Conservation (phyloP, 2,888 invertebrate genomes). For the Philhelius pedissequus region DNA sequence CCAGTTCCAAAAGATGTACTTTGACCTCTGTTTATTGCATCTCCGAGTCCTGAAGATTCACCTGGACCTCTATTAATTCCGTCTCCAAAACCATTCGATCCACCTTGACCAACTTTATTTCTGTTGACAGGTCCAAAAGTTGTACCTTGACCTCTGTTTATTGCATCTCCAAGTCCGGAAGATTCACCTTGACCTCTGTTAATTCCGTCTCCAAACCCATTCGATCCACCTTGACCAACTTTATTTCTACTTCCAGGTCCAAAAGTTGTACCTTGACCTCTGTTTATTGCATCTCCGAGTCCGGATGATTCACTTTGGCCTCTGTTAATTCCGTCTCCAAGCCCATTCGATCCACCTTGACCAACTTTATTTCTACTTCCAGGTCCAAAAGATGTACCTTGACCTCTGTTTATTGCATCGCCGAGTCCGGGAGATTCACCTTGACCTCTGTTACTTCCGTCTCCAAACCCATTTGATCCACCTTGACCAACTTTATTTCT, state of each 20-base stretch:
- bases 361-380: too few relatives aligned
- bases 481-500: background rate
- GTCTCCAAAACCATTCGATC: constrained; percentile 36
- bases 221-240: constrained; percentile 39
- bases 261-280: too few relatives aligned
- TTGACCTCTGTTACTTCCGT: constrained; percentile 37
- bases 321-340: too few relatives aligned
- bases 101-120: background rate
- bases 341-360: constrained; percentile 55
- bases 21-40: too few relatives aligned
- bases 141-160: background rate
- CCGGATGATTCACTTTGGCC: too few relatives aligned
- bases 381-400: too few relatives aligned
- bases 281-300: background rate
- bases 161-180: background rate
- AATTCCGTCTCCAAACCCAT: constrained; percentile 36
- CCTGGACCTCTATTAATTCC: too few relatives aligned
- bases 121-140: too few relatives aligned
- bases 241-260: too few relatives aligned
- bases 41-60: background rate
- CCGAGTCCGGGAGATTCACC: constrained; percentile 48
- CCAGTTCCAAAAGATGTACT: too few relatives aligned
- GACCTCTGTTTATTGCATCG: too few relatives aligned
- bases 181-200: too few relatives aligned
- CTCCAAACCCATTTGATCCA: background rate